Base-by-base conservation (phyloP, 2,888 invertebrate species). In the Euplagia quadripunctaria region DNA sequence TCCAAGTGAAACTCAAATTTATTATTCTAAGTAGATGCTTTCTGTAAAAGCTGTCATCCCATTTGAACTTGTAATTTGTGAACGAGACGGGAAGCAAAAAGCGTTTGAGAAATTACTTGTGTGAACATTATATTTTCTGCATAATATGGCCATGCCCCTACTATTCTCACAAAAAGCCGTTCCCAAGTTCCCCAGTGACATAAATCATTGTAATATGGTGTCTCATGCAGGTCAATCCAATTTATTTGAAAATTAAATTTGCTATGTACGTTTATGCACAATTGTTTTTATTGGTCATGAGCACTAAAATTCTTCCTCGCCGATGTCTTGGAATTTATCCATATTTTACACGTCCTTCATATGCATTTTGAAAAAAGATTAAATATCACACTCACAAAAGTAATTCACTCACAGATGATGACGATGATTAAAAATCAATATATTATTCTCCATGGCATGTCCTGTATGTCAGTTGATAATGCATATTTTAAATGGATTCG, bases 11-110 rank as follows among this genome's bases (percentile, higher is more conserved):
- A 72, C 63, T 63, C 67, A 63, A 68, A 52, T 68, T 68, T 63
- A 71, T 71, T 71, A 68, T 68, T 72, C 72, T 51, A 72, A 72
- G 72, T 72, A 61, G 65, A 51, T n/a, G 68, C 68, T 67, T 68
- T 72, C 61, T 63, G 20, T 63, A 67, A 68, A 65, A 63, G 46
- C 49, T 58, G 68, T 51, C 63, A 51, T 63, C 8, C 41, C 51
- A 42, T 63, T 67, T 68, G 43, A 72, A 72, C 51, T 72, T 68
- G 12, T 67, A 68, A 72, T 17, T 58, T 51, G 41, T 63, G 41
- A 11, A 31, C 2, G 42, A 49, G 72, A n/a, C 20, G 20, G 42
- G 42, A 52, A 64, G 66, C 46, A 67, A 67, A 71, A 64, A 65
- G 43, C 17, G 55, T 43, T 64, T 46, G 43, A 46, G 70, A 41